These are phyloP conservation scores for Caenorhabditis sinica DNA, from an alignment of 2,888 invertebrate species.

Conservation along the genomic window DNA sequence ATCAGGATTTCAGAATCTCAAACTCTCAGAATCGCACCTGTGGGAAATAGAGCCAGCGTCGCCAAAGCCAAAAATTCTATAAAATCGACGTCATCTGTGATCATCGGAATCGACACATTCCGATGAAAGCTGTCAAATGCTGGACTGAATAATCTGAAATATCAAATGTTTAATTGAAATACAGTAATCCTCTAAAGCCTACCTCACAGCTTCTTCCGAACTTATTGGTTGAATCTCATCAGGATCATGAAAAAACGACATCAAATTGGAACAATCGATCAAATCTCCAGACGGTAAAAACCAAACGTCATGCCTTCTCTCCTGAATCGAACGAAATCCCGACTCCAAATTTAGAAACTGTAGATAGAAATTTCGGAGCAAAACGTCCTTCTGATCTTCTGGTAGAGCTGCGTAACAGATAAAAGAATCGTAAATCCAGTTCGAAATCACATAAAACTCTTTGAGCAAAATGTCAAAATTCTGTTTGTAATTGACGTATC, in stretches of 20 bases:
- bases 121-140: conserved; percentile 65
- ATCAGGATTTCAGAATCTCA: no score
- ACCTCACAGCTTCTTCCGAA: conserved; percentile 67
- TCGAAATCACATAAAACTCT: conserved; percentile 7
- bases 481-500: background rate
- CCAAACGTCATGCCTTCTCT: conserved; percentile 65
- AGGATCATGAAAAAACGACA: conserved; percentile 66
- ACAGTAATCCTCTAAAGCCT: background rate
- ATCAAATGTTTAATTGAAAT: background rate
- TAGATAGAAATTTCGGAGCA: conserved; percentile 66
- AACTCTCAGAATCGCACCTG: background rate
- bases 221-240: conserved; percentile 64
- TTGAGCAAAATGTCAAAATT: background rate
- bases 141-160: conserved; percentile 63
- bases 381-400: conserved; percentile 45
- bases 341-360: conserved; percentile 67
- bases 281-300: conserved; percentile 67
- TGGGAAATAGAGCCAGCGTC: conserved; percentile 55
- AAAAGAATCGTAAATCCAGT: conserved; percentile 2
- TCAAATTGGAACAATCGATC: conserved; percentile 64
- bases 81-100: conserved; percentile 47
- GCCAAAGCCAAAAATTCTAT: conserved; percentile 66
- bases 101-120: conserved; percentile 70
- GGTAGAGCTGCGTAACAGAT: background rate
- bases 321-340: conserved; percentile 56